phyloP scores from a whole-genome alignment of 2,797 vertebrate genomes.

The Rhincodon typus region DNA sequence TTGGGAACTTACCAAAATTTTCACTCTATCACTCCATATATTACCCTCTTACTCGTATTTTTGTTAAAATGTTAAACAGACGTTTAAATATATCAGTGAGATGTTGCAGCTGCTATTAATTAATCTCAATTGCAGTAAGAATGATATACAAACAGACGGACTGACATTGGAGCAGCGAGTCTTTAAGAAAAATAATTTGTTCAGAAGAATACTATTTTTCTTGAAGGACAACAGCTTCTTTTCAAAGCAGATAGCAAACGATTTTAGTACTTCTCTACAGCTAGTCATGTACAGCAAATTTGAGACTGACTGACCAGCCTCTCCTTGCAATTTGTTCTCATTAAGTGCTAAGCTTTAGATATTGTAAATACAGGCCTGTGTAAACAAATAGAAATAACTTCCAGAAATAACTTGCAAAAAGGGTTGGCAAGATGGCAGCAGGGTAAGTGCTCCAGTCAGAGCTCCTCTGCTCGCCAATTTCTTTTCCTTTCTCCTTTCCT shows the following conservation, averaged over 20 bases:
- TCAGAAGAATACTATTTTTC: not conserved
- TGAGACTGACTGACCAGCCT: not conserved
- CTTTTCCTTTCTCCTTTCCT: too few relatives aligned
- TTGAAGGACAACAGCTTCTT: not conserved
- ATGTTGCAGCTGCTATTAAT: slow-evolving; percentile 1
- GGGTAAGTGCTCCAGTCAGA: too few relatives aligned
- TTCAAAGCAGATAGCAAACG: not conserved
- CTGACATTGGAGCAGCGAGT: not conserved
- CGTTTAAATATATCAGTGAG: not conserved
- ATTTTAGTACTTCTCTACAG: not conserved
- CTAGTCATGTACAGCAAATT: not conserved
- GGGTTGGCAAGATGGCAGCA: too few relatives aligned
- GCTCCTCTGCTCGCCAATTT: too few relatives aligned
- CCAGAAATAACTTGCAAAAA: too few relatives aligned
- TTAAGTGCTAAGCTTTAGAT: not conserved
- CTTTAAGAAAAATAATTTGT: not conserved
- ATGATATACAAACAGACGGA: slow-evolving; percentile 1
- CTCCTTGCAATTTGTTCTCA: not conserved
- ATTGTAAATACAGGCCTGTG: not conserved
- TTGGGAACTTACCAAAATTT: not conserved
- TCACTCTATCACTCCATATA: not conserved
- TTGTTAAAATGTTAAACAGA: not conserved
- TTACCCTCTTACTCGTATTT: not conserved
- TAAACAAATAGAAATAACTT: not conserved
- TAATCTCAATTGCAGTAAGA: not conserved